phyloP scores from a whole-genome alignment of 2,888 invertebrate genomes.

The Ormyrus rosae region DNA sequence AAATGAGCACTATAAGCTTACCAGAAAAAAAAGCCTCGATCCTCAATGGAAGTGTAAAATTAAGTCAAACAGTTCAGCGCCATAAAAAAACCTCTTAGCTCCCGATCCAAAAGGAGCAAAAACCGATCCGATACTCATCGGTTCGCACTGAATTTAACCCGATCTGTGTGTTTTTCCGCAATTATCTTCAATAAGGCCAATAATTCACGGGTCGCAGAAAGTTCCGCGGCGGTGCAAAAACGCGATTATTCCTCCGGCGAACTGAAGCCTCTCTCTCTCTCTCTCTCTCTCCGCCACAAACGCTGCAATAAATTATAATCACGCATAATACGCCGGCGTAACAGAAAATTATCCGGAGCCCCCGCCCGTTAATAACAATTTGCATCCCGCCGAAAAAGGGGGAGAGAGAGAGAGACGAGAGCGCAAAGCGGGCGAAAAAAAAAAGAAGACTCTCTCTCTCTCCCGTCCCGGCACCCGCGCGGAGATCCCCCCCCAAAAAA shows the following conservation, averaged over 20 bases:
- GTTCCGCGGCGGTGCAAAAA: neutral
- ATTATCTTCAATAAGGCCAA: neutral
- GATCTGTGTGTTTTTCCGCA: no score
- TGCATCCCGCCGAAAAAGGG: conserved; percentile 6
- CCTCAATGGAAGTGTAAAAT: no score
- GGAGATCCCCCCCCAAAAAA: no score
- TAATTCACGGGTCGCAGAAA: conserved; percentile 4
- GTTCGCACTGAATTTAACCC: no score
- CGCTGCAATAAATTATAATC: conserved; percentile 4
- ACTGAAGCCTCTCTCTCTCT: neutral
- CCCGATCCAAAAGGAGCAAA: no score
- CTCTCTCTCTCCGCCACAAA: neutral
- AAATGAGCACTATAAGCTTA: no score
- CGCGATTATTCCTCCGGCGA: neutral
- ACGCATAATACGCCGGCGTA: conserved; percentile 2
- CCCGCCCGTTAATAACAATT: conserved; percentile 12
- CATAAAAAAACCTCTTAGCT: no score
- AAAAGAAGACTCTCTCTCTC: neutral
- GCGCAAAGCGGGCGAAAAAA: neutral
- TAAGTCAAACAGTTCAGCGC: no score
- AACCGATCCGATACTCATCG: no score
- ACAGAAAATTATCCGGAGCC: conserved; percentile 18
- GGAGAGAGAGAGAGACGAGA: neutral
- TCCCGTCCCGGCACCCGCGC: no score
- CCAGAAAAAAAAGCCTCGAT: no score